These are phyloP conservation scores for Torymus aiolomorphi DNA, from an alignment of 2,888 invertebrate species.

Conservation along the genomic window DNA sequence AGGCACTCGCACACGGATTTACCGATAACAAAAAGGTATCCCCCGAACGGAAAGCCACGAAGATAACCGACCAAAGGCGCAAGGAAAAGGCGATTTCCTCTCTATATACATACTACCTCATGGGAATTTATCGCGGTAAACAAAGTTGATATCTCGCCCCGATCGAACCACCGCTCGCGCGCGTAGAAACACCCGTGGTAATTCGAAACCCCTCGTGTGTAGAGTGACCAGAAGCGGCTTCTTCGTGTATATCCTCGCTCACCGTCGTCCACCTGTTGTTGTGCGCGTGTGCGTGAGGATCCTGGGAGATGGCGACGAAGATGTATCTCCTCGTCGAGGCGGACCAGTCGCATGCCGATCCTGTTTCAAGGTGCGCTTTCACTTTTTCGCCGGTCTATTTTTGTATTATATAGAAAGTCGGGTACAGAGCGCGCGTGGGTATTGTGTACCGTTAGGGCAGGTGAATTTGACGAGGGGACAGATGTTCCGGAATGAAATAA, in stretches of 20 bases:
- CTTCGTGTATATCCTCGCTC: background rate
- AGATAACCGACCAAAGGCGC: conserved; percentile 1
- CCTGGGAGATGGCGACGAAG: conserved; percentile 30
- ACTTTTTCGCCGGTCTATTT: no score
- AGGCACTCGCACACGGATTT: conserved; percentile 26
- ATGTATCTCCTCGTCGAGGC: conserved; percentile 50
- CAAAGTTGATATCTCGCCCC: conserved; percentile 42
- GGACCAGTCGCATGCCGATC: conserved; percentile 35
- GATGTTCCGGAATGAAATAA: no score
- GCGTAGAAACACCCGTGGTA: conserved; percentile 7
- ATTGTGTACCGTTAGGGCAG: no score
- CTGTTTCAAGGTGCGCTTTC: conserved; percentile 40
- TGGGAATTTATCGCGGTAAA: conserved; percentile 43
- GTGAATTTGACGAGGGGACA: no score
- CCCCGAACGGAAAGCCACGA: background rate
- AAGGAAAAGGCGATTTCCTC: conserved; percentile 14
- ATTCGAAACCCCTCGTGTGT: conserved; percentile 39
- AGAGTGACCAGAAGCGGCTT: conserved; percentile 5
- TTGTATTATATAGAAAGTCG: no score
- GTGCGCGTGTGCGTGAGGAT: background rate
- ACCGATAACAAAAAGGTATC: conserved; percentile 20
- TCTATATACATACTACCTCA: background rate
- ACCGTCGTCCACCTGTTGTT: conserved; percentile 40
- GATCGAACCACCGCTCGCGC: background rate
- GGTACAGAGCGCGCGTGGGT: no score